Base-by-base conservation (phyloP, 2,888 invertebrate genomes). In the Drosophila bunnanda region DNA sequence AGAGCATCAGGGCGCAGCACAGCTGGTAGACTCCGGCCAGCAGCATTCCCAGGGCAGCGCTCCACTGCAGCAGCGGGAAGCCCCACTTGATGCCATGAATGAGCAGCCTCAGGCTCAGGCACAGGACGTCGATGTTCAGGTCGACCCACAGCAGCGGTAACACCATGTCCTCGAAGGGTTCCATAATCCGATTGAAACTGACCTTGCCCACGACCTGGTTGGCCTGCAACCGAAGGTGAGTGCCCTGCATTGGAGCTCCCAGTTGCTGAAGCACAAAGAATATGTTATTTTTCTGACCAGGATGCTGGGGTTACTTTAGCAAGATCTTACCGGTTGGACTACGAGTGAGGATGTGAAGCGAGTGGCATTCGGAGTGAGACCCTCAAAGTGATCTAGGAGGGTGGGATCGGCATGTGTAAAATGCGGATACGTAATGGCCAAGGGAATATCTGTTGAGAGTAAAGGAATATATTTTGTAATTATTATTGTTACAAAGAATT, bases 101-200 rank as follows among this genome's bases (percentile, higher is more conserved):
- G 2, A 94, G 81, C 5, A 91, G 79, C 25, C 92, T 81, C 4
- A 95, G 86, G 0, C 91, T 89, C 32, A 92, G 80, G 0, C 94
- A 94, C 13, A 93, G 78, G 10, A 83, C 84, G 32, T 93, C 92
- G 43, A 93, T 84, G 56, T 88, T 89, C 91, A 96, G 89, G 83
- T 96, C 95, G 0, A 95, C 90, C 96, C 96, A 96, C 59, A 96
- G 93, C 15, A 97, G 89, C 0, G 97, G 97, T 50, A 97, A 54
- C 0, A 94, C 94, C 67, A 95, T 93, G 65, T 94, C 93, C 75
- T 95, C 95, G 77, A 96, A 94, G 0, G 93, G 94, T 22, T 89
- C 91, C 34, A 95, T 94, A 79, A 94, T 93, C 0, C 93, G 92
- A 86, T 95, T 96, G 44, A 94, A 95, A 22, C 91, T 90, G 0